These are phyloP conservation scores for Nemopilema nomurai DNA, from an alignment of 30 jellyfish, hydroid and myxozoan species.

Conservation along the genomic window DNA sequence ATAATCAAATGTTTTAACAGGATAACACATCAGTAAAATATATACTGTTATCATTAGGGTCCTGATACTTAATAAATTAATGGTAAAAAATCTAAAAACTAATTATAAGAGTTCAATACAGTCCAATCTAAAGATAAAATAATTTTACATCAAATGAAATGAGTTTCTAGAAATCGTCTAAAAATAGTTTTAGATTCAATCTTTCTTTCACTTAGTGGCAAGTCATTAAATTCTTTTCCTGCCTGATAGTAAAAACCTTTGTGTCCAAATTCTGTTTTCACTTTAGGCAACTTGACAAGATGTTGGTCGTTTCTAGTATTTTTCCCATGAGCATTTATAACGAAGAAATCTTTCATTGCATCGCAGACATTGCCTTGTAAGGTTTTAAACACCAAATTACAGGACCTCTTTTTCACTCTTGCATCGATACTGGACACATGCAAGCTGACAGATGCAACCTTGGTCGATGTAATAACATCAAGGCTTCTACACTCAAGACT, in stretches of 20 bases:
- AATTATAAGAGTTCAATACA: neutral
- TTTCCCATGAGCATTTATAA: conserved; percentile 46
- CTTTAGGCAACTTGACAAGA: conserved; percentile 31
- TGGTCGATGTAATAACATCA: neutral
- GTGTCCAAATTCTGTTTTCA: conserved; percentile 35
- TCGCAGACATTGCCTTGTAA: conserved; percentile 38
- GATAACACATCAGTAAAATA: conserved; percentile 2
- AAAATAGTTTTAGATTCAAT: conserved; percentile 10
- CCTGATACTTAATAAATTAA: neutral
- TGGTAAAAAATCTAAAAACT: neutral
- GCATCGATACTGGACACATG: conserved; percentile 16
- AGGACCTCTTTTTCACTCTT: conserved; percentile 40
- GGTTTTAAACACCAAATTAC: conserved; percentile 37
- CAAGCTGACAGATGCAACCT: neutral
- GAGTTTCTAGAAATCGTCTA: conserved; percentile 24
- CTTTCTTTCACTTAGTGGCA: conserved; percentile 13
- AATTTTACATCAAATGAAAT: neutral
- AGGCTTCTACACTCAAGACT: conserved; percentile 7
- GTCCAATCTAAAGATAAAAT: neutral
- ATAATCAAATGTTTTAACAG: neutral
- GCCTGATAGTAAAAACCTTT: conserved; percentile 23
- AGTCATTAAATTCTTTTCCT: conserved; percentile 34
- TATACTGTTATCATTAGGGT: conserved; percentile 12
- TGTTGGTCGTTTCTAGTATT: conserved; percentile 48
- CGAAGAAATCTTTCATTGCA: conserved; percentile 46